Evolutionary conservation across 1,140 invertebrate genomes (phyloP).

Genomic region (Drosophila bocqueti): DNA sequence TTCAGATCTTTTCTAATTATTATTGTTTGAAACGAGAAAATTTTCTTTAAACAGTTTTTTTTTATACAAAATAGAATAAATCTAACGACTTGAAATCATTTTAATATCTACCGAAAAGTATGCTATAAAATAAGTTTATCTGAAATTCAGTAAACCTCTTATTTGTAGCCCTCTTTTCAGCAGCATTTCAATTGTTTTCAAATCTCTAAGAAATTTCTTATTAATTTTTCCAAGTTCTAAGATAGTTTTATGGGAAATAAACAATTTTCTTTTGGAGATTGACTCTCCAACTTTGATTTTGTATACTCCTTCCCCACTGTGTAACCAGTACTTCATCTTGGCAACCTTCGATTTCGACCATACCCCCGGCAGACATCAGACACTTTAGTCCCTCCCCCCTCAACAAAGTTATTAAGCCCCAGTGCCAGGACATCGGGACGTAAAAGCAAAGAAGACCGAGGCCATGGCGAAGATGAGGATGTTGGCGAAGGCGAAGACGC

Average conservation of each 20-base stretch:
- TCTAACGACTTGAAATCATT: neutral
- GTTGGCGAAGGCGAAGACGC: slow-evolving; percentile 52
- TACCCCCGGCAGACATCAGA: slow-evolving; percentile 10
- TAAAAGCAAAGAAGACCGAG: slow-evolving; percentile 25
- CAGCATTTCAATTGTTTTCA: neutral
- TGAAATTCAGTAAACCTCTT: neutral
- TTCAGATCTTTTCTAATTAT: neutral
- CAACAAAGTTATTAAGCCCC: slow-evolving; percentile 57
- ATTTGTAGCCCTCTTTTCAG: neutral
- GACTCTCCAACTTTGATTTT: neutral
- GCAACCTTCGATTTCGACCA: slow-evolving; percentile 29
- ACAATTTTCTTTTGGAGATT: neutral
- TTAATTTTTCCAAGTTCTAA: neutral
- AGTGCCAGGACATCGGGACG: slow-evolving; percentile 21
- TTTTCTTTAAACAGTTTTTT: neutral
- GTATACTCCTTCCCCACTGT: neutral
- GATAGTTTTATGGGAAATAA: neutral
- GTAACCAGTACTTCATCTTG: slow-evolving; percentile 7
- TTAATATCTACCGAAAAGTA: neutral
- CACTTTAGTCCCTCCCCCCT: neutral
- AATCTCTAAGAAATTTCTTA: neutral
- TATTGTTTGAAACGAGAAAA: neutral
- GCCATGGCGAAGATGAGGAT: slow-evolving; percentile 32
- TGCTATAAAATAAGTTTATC: neutral
- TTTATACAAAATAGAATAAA: neutral